Evolutionary conservation across 37 sponge, comb jelly and placozoan species (phyloP).

Genomic region (Theonella swinhoei): DNA sequence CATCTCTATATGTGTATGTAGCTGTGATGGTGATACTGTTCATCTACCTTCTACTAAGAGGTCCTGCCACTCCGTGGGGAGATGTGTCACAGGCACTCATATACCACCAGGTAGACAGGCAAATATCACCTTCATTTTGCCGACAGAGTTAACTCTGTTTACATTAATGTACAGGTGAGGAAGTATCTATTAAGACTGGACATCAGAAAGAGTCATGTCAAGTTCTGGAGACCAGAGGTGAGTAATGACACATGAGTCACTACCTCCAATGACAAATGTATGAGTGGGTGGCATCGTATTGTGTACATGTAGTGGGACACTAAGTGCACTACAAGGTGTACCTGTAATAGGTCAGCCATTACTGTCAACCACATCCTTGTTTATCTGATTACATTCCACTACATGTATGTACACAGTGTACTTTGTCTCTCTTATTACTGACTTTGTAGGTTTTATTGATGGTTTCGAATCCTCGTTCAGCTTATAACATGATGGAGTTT

Average conservation of each 20-base stretch:
- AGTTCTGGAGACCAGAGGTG: slow-evolving; percentile 97
- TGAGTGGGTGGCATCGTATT: no score
- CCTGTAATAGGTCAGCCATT: no score
- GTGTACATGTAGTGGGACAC: no score
- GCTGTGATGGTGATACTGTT: slow-evolving; percentile 82
- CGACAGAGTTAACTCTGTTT: no score
- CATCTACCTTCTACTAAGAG: slow-evolving; percentile 79
- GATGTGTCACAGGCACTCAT: slow-evolving; percentile 99
- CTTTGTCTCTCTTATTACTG: not conserved
- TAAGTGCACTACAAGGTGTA: no score
- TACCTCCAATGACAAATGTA: no score
- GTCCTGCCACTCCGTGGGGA: slow-evolving; percentile 96
- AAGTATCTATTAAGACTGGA: slow-evolving; percentile 97
- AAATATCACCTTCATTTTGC: no score
- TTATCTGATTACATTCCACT: not conserved
- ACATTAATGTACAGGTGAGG: slow-evolving; percentile 91
- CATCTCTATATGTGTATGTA: not conserved
- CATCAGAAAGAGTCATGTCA: slow-evolving; percentile 93
- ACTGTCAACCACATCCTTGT: no score
- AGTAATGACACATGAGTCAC: not conserved
- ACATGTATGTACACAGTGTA: not conserved
- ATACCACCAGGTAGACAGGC: slow-evolving; percentile 91
- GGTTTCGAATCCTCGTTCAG: slow-evolving; percentile 90
- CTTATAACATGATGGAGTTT: slow-evolving; percentile 83
- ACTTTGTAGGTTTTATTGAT: slow-evolving; percentile 78